Evolutionary conservation across 64 coral and sea anemone genomes (phyloP), one percentile per base, ranked within the genome.

Genomic region (Montipora cactus): DNA sequence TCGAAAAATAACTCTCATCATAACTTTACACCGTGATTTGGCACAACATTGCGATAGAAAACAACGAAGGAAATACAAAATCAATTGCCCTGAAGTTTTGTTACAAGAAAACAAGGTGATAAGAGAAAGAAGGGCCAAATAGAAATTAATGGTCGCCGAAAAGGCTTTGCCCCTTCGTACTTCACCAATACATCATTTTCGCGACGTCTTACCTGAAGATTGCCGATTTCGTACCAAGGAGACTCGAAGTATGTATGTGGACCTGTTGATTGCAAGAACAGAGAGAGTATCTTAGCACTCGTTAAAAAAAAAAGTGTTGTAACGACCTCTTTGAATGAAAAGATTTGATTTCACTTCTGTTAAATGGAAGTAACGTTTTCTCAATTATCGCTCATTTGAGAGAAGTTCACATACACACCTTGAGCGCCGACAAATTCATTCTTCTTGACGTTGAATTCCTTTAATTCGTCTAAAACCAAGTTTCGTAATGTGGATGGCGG

Each of bases 391-490:
- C n/a, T 37, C 10, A 20, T 77, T 55, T 3, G 49, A 6, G 53
- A 66, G 1, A 0, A 0, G 21, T 49, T 47, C 23, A n/a, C 8
- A 86, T 64, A 13, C 8, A 67, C 90, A 99, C 98, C 98, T 94
- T 88, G 85, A 4, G 98, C 98, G 2, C 98, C 91, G 25, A 89
- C 83, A 72, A 96, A 99, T 6, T 89, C 92, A 70, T 53, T 89
- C 21, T 88, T 87, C 37, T 64, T 79, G 70, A 78, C 84, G 66
- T 89, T 92, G 70, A 99, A 89, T 47, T 96, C 90, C 72, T 89
- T 94, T 5, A 99, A 76, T 57, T 99, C 98, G 37, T 99, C 92
- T 79, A 92, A 99, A 86, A 99, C 98, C 13, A 94, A 53, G 19
- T 88, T 92, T 78, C 98, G 68, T 52, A 99, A 76, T 21, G 88